phyloP scores from a whole-genome alignment of 2,797 vertebrate genomes.

The Pseudocheirus occidentalis region DNA sequence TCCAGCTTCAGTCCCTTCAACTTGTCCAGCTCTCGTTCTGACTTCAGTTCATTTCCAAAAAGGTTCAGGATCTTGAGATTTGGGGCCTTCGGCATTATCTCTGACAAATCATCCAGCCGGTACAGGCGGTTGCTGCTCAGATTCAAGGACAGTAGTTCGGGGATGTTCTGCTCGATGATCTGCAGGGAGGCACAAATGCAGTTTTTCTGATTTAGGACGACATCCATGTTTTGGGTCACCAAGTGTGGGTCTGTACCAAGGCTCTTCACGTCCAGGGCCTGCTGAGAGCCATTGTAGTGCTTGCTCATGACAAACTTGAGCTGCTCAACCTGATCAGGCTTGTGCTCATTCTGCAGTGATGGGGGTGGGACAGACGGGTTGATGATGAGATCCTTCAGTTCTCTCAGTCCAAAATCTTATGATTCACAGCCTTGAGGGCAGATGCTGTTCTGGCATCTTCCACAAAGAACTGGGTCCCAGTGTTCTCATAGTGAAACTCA shows the following conservation, averaged over 20 bases:
- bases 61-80: slow-evolving; percentile 91
- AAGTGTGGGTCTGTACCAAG: slow-evolving; percentile 91
- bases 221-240: slow-evolving; percentile 89
- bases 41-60: slow-evolving; percentile 91
- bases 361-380: slow-evolving; percentile 85
- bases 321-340: slow-evolving; percentile 88
- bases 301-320: slow-evolving; percentile 94
- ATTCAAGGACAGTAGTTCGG: slow-evolving; percentile 90
- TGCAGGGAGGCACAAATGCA: slow-evolving; percentile 89
- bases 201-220: slow-evolving; percentile 88
- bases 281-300: slow-evolving; percentile 90
- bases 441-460: slow-evolving; percentile 88
- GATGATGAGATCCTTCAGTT: slow-evolving; percentile 91
- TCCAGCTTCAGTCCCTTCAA: slow-evolving; percentile 92
- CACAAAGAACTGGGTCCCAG: slow-evolving; percentile 90
- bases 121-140: slow-evolving; percentile 92
- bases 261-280: slow-evolving; percentile 91
- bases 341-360: slow-evolving; percentile 86
- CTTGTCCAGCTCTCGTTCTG: slow-evolving; percentile 91
- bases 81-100: slow-evolving; percentile 88
- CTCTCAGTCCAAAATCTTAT: slow-evolving; percentile 90
- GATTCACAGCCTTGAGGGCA: slow-evolving; percentile 90
- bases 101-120: slow-evolving; percentile 88
- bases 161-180: slow-evolving; percentile 94
- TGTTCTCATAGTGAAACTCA: slow-evolving; percentile 90